Evolutionary conservation across 1,140 invertebrate genomes (phyloP).

Genomic region (Tetragonula clypearis): DNA sequence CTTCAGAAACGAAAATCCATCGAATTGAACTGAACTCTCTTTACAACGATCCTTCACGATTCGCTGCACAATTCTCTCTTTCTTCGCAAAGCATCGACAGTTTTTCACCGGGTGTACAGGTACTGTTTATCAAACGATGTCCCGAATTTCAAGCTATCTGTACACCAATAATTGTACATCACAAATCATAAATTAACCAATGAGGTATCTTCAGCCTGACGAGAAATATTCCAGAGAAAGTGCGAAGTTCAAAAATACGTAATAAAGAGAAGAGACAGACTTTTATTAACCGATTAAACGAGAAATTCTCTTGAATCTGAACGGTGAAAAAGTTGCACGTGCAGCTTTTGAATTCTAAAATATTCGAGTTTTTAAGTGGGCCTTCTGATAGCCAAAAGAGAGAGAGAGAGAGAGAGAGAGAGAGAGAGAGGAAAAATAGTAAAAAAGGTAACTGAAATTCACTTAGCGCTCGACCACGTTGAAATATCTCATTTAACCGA

Average conservation of each 20-base stretch:
- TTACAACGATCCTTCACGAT: too few species aligned
- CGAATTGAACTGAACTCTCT: too few species aligned
- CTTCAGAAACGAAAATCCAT: too few species aligned
- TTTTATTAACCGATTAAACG: neutral
- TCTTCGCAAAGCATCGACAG: too few species aligned
- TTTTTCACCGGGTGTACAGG: too few species aligned
- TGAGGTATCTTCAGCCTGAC: neutral
- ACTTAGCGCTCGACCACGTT: neutral
- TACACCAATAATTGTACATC: too few species aligned
- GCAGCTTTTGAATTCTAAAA: neutral
- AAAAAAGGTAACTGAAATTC: neutral
- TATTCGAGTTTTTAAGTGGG: neutral
- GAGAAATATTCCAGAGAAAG: neutral
- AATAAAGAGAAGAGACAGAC: too few species aligned
- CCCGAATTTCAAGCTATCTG: too few species aligned
- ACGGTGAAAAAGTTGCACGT: neutral
- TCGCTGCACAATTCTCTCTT: too few species aligned
- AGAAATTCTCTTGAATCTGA: neutral
- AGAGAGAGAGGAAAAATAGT: too few species aligned
- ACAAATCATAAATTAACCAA: neutral
- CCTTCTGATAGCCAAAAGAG: neutral
- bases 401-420: neutral
- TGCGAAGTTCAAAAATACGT: too few species aligned
- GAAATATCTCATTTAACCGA: slow-evolving; percentile 26
- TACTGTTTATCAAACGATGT: too few species aligned